Evolutionary conservation across 2,797 vertebrate genomes (phyloP), one percentile per base, ranked within the genome.

Genomic region (Phataginus tricuspis): DNA sequence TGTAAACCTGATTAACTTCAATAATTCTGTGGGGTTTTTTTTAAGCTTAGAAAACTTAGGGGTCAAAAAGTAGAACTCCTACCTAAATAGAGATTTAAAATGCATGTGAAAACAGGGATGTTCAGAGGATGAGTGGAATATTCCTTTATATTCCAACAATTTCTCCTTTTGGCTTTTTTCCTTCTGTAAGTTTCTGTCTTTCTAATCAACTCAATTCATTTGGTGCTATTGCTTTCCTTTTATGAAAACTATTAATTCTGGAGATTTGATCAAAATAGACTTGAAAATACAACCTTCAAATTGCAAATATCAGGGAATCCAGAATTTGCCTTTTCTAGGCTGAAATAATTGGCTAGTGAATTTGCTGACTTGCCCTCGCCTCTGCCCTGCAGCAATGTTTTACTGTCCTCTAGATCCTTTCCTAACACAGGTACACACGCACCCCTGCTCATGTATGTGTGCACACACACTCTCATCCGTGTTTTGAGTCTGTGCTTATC

Each of bases 251-350:
- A 59, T 94, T 69, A 92, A 63, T 87, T 92, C 49, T 77, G 69
- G 51, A 42, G 69, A 89, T 96, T 94, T 91, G 53, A 64, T 96
- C 74, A 91, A 86, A 94, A 77, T 51, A 59, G 39, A 51, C 18
- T 55, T 86, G 64, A 86, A 97, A 90, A 90, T 37, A 39, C 4
- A 90, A 12, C 21, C 42, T 4, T 90, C 63, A 71, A 51, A 53
- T 86, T 53, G 61, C 23, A 89, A 57, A 68, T 92, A 80, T 82
- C 55, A 72, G 82, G 74, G 53, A 92, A 68, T 89, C 64, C 77
- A 74, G 61, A 86, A n/a, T 57, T 86, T 79, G 42, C 69, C 49
- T 55, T 84, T 95, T 68, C 39, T 25, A 16, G 53, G 34, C 75
- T 82, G 4, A 83, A 75, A 11, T 95, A 2, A 19, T 82, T 74